Evolutionary conservation across 2,888 invertebrate genomes (phyloP), one percentile per base, ranked within the genome.

Genomic region (Eristalis pertinax): DNA sequence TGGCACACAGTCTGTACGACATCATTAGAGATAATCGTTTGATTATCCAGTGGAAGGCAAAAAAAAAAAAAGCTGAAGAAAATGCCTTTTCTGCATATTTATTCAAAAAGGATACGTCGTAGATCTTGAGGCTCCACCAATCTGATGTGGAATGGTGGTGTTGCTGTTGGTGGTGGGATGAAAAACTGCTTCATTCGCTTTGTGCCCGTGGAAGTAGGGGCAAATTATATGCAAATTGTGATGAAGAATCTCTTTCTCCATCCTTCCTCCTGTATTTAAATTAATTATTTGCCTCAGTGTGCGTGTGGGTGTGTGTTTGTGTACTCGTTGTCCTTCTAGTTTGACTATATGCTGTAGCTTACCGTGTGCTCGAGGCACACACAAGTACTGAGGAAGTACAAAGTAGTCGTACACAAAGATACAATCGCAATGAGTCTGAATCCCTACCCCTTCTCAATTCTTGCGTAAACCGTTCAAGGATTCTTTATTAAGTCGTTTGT

Each of bases 381-480:
- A 32, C 2, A 38, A 2, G 38, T 62, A 11, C n/a, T 22, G 29
- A 0, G 19, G 5, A 32, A 41, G 29, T 2, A 62, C 35, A 32
- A 32, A 32, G 32, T 32, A 32, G 8, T 32, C 32, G 10, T 32
- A n/a, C 32, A 38, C 13, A 38, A 1, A 13, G 29, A 10, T 50
- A n/a, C 19, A 19, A 32, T 32, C 32, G 10, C 19, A 62, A 38
- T 63, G 70, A 74, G 65, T 75, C 62, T 70, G 41, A 19, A 50
- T 19, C 19, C 56, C 2, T 56, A 19, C 19, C 15, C 22, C 15
- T 29, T 50, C 60, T 43, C 22, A 22, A 70, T 35, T 41, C 4
- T 56, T 64, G 24, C 29, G 69, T 69, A 60, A 84, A 62, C 50
- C 35, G 56, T 76, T 84, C 84, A 84, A 80, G 84, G 84, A 84